Evolutionary conservation across 1,140 invertebrate genomes (phyloP).

Genomic region (Penaeus chinensis): DNA sequence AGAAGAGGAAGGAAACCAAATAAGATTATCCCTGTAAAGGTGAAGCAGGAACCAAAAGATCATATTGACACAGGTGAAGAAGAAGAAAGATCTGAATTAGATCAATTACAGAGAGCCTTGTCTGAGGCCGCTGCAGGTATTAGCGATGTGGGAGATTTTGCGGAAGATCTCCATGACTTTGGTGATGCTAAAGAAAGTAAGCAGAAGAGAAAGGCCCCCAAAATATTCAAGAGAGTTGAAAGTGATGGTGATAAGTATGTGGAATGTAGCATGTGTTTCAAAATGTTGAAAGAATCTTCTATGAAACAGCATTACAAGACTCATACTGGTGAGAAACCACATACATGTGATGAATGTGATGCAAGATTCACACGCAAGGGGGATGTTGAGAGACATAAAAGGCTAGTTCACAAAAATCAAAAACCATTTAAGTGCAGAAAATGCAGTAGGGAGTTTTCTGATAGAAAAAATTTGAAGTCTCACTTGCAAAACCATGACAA

Average conservation of each 20-base stretch:
- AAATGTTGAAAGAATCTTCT: conserved; percentile 66
- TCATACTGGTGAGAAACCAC: conserved; percentile 64
- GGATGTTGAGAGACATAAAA: conserved; percentile 65
- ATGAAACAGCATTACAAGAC: conserved; percentile 65
- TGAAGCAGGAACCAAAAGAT: conserved; percentile 54
- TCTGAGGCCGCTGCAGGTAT: conserved; percentile 53
- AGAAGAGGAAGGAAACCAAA: conserved; percentile 47
- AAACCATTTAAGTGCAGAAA: conserved; percentile 58
- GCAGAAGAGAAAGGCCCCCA: conserved; percentile 32
- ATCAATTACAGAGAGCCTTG: conserved; percentile 45
- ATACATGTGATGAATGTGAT: conserved; percentile 65
- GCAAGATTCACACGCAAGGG: conserved; percentile 66
- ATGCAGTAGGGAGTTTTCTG: conserved; percentile 58
- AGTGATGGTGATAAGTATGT: conserved; percentile 62
- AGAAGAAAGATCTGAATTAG: conserved; percentile 31
- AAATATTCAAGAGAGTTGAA: conserved; percentile 50
- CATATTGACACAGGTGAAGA: conserved; percentile 6
- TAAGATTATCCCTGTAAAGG: conserved; percentile 35
- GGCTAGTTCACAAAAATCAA: conserved; percentile 64
- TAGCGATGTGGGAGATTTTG: conserved; percentile 48
- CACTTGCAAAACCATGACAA: conserved; percentile 62
- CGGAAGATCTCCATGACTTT: conserved; percentile 52
- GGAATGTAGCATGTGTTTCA: conserved; percentile 66
- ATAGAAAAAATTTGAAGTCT: conserved; percentile 52
- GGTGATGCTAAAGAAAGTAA: conserved; percentile 38